These are phyloP conservation scores for Scolopax bukidnonensis DNA, from an alignment of 2,797 vertebrate genomes.

Conservation along the genomic window DNA sequence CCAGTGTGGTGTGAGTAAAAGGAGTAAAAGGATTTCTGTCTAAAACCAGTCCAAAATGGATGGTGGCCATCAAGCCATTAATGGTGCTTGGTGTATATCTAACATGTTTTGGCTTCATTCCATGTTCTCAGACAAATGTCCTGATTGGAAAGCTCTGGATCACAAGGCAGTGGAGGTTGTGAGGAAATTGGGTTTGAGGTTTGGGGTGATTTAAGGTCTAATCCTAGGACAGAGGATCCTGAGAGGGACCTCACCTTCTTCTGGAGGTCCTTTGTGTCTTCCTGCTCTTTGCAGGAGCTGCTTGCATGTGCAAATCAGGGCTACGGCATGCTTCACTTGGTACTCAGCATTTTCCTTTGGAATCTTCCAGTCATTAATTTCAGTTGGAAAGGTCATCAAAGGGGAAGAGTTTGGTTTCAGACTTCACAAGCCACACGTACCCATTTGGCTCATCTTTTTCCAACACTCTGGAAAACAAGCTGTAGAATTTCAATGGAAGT, in stretches of 20 bases:
- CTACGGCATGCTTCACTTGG: not conserved
- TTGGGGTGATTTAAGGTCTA: not conserved
- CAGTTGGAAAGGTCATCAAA: not conserved
- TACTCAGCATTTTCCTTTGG: not conserved
- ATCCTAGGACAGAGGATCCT: too few species aligned
- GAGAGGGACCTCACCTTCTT: not conserved
- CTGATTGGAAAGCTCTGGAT: not conserved
- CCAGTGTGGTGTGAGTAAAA: not conserved
- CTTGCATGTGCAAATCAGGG: not conserved
- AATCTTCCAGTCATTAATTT: not conserved
- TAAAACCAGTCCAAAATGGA: not conserved
- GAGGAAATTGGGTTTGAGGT: not conserved
- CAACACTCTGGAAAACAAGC: not conserved
- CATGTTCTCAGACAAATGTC: not conserved
- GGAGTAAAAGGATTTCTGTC: not conserved
- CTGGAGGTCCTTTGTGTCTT: not conserved
- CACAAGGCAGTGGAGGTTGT: not conserved
- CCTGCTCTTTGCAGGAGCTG: not conserved
- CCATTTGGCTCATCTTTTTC: not conserved
- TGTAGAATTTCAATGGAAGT: not conserved
- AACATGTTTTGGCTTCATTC: not conserved
- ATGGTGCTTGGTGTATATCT: not conserved
- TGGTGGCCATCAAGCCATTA: not conserved
- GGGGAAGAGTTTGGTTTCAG: not conserved
- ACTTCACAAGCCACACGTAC: not conserved